Evolutionary conservation across 2,113 vertebrate genomes (phyloP).

Genomic region (Leiothrix lutea): DNA sequence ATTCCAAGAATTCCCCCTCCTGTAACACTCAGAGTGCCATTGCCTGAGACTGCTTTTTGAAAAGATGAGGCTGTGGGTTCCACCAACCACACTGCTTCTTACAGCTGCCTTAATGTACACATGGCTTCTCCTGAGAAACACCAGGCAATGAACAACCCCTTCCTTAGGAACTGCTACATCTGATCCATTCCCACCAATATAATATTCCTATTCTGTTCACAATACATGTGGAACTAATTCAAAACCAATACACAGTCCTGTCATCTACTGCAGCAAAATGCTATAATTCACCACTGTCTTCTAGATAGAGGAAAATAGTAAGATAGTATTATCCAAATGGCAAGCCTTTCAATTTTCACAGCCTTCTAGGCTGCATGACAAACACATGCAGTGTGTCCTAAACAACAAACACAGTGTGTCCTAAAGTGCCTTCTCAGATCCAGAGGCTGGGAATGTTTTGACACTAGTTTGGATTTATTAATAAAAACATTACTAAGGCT

Average conservation of each 20-base stretch:
- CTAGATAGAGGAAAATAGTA: not conserved
- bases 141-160: not conserved
- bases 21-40: not conserved
- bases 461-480: not conserved
- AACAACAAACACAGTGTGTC: not conserved
- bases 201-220: not conserved
- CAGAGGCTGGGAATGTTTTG: not conserved
- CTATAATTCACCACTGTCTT: not conserved
- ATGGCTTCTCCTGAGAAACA: not conserved
- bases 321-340: not conserved
- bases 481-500: not conserved
- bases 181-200: not conserved
- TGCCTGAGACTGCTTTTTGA: not conserved
- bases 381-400: not conserved
- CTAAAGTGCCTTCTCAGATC: not conserved
- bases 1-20: not conserved
- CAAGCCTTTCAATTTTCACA: not conserved
- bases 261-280: not conserved
- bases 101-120: not conserved
- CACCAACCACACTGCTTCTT: not conserved
- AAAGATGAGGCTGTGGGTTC: not conserved
- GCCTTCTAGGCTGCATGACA: not conserved
- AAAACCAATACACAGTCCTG: not conserved
- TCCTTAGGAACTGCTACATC: not conserved
- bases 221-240: not conserved